Evolutionary conservation across 2,888 invertebrate species (phyloP).

Genomic region (Cyrtodaria siliqua): DNA sequence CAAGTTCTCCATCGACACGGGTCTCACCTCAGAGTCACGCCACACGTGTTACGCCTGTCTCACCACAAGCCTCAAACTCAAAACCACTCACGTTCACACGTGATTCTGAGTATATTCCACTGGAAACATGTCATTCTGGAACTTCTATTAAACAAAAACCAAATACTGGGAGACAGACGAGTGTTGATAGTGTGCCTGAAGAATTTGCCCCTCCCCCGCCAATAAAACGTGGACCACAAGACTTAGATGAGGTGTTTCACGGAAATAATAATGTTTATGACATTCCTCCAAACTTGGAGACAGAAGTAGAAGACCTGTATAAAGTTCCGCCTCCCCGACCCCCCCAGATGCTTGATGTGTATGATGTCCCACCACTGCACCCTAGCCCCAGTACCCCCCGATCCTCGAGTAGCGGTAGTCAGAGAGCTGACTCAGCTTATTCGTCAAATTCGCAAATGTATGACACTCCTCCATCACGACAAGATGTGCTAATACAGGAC

Average conservation of each 20-base stretch:
- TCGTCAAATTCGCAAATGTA: slow-evolving; percentile 65
- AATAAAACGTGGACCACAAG: slow-evolving; percentile 42
- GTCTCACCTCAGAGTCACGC: slow-evolving; percentile 33
- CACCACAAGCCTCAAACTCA: slow-evolving; percentile 42
- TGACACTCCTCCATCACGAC: slow-evolving; percentile 63
- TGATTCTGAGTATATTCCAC: slow-evolving; percentile 71
- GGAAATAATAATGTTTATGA: slow-evolving; percentile 51
- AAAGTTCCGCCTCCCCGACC: slow-evolving; percentile 64
- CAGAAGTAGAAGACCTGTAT: slow-evolving; percentile 51
- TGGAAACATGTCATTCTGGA: slow-evolving; percentile 75
- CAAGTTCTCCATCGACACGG: slow-evolving; percentile 26
- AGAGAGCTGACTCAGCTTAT: slow-evolving; percentile 70
- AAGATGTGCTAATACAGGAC: slow-evolving; percentile 44
- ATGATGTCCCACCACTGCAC: slow-evolving; percentile 72
- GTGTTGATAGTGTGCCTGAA: slow-evolving; percentile 82
- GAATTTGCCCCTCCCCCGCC: slow-evolving; percentile 80
- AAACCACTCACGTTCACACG: slow-evolving; percentile 7
- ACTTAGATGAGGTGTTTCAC: slow-evolving; percentile 55
- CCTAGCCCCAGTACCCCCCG: slow-evolving; percentile 72
- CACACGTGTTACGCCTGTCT: neutral
- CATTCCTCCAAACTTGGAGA: slow-evolving; percentile 50
- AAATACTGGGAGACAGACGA: slow-evolving; percentile 65
- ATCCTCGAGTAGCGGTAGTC: slow-evolving; percentile 72
- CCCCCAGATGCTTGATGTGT: slow-evolving; percentile 48
- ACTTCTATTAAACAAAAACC: slow-evolving; percentile 24